A percentile compares a stretch with the other conserved stretches of the same genome.
These are phyloP conservation scores for Oscheius myriophilus DNA, from an alignment of 2,888 invertebrate species.

Conservation along the genomic window DNA sequence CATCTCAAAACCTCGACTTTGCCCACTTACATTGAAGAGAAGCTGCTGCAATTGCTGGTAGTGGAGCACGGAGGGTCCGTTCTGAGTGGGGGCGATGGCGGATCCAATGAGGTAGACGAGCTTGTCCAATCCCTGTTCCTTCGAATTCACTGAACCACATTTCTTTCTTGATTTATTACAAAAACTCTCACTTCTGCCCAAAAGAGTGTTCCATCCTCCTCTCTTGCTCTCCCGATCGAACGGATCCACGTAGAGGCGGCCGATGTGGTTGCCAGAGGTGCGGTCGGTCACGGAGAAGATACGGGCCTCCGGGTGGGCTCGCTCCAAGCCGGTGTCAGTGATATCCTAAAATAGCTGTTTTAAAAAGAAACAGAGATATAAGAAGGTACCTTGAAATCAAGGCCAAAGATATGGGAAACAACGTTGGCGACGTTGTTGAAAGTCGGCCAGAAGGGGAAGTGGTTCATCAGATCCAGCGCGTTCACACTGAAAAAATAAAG, in stretches of 20 bases:
- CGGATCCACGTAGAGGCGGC: slow-evolving; percentile 67
- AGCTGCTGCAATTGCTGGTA: slow-evolving; percentile 62
- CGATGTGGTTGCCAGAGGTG: slow-evolving; percentile 51
- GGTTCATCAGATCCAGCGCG: slow-evolving; percentile 65
- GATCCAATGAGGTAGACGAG: slow-evolving; percentile 67
- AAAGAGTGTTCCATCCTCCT: slow-evolving; percentile 62
- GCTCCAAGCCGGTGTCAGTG: slow-evolving; percentile 58
- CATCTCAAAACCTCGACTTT: no score
- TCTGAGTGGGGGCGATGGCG: slow-evolving; percentile 55
- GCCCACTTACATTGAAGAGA: slow-evolving; percentile 56
- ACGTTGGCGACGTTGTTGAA: slow-evolving; percentile 62
- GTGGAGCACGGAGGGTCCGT: slow-evolving; percentile 59
- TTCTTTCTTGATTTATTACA: not conserved
- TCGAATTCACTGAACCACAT: slow-evolving; percentile 55
- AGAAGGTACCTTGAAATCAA: slow-evolving; percentile 56
- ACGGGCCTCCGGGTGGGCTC: slow-evolving; percentile 60
- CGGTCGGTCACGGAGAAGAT: slow-evolving; percentile 64
- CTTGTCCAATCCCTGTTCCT: slow-evolving; percentile 63
- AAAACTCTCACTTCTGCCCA: slow-evolving; percentile 60
- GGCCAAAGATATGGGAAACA: slow-evolving; percentile 58
- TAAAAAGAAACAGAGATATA: slow-evolving; percentile 5
- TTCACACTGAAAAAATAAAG: slow-evolving; percentile 53
- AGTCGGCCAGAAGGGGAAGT: slow-evolving; percentile 70
- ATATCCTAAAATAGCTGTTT: slow-evolving; percentile 62
- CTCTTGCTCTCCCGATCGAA: slow-evolving; percentile 63